Evolutionary conservation across 2,113 vertebrate species (phyloP), one percentile per base, ranked within the genome.

Genomic region (Cololabis saira): DNA sequence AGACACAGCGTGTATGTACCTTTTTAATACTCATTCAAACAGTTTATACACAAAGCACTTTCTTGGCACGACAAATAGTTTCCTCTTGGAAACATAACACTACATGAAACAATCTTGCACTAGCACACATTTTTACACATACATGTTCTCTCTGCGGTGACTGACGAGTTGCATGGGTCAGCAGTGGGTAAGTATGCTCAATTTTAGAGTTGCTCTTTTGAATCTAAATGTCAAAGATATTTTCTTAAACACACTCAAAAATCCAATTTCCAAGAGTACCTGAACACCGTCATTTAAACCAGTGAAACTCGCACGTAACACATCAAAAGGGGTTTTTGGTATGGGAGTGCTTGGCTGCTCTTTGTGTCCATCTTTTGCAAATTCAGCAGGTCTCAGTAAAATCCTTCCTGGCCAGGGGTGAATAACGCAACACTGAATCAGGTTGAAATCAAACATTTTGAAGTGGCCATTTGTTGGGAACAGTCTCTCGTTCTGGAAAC

Each of bases 1-100:
- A 87, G 91, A 90, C 94, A 96, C 96, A 80, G 63, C 83, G 95
- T 96, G 98, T 99, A 99, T 93, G 97, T 99, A 98, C 95, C 88
- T 78, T 90, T 27, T 89, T 83, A 90, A 93, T 93, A 93, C 90
- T 93, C 92, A 70, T 81, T 68, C 65, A 51, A 66, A 14, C 68
- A 71, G 43, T 61, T 52, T 37, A 51, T 63, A 69, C 84, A 82
- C 60, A 75, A 78, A 80, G 55, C 22, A 30, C 33, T 17, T 50
- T 47, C 52, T 48, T 40, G 9, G 18, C 54, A 21, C 59, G 22
- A 56, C 33, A 67, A 15, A 41, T 21, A 53, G 49, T 21, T 60
- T 48, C 60, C 50, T 24, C 40, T 74, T 70, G 55, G 30, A 65
- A 52, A 53, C 22, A 24, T 14, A 22, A 43, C 22, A 54, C 13